Base-by-base conservation (phyloP, 2,113 vertebrate genomes). In the Peromyscus californicus region DNA sequence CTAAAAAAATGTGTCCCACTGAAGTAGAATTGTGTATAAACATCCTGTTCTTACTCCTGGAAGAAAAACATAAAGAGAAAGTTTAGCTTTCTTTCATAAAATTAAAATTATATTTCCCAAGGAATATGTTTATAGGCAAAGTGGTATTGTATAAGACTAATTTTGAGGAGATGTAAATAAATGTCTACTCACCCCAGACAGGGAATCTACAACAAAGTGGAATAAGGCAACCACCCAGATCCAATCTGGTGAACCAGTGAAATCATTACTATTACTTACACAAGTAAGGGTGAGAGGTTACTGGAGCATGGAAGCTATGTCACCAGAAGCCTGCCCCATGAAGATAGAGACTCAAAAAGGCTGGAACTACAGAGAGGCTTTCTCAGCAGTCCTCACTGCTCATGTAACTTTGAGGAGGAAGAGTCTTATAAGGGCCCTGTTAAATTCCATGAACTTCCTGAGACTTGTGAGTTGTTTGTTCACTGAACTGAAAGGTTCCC, bases 31-130 rank as follows among this genome's bases (percentile, higher is more conserved):
- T 94, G 24, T 22, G 45, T 42, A 26, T 61, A 89, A 65, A 33
- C 10, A 69, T 75, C 33, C 5, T 69, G 22, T 45, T 72, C 65
- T 74, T 85, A 33, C 21, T 80, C 6, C 7, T 54, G 19, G 4
- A 1, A 36, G 3, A 42, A 31, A 10, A 61, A 59, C 42, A 59
- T 26, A 67, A 45, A 36, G 36, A 39, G 21, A 5, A 9, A 59
- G 8, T 3, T 51, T 57, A 42, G 19, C 31, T 86, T 91, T 76
- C 61, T 42, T 67, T 48, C 31, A 83, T 59, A 15, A 94, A 91
- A 94, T 42, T 82, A 85, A 90, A 94, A 89, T 94, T 89, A 39
- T 39, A 3, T 96, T 96, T 87, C 19, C 22, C 33, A 16, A 93
- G 45, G 54, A 87, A 65, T 39, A 3, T 36, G 83, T 85, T 83